Percentiles rank a stretch among this genome's conserved stretches.
Evolutionary conservation across 2,888 invertebrate species (phyloP).

Genomic region (Acleris cristana): DNA sequence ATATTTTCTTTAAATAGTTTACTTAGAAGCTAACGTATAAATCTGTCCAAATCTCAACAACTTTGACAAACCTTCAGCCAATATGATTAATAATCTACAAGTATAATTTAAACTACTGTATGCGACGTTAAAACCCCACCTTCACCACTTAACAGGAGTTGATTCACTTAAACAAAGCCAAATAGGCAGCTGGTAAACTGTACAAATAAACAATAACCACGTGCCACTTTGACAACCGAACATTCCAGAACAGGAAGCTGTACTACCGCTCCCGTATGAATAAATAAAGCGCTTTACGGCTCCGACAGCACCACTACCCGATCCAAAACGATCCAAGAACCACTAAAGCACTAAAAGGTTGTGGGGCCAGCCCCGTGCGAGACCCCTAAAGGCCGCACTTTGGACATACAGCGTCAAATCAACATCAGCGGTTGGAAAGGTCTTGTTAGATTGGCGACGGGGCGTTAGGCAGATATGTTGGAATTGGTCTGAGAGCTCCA

Average conservation of each 20-base stretch:
- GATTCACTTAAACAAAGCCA: no score
- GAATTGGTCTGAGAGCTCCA: constrained; percentile 52
- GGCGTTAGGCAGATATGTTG: constrained; percentile 47
- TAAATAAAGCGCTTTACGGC: constrained; percentile 34
- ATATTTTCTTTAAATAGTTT: no score
- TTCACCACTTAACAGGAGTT: no score
- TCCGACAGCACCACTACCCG: constrained; percentile 26
- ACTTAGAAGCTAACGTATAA: no score
- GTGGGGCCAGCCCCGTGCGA: constrained; percentile 18
- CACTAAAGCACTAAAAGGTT: constrained; percentile 36
- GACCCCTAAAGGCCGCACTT: constrained; percentile 27
- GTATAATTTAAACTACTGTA: no score
- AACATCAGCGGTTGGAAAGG: constrained; percentile 22
- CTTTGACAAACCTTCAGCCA: no score
- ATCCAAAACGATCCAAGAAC: constrained; percentile 32
- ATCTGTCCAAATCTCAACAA: no score
- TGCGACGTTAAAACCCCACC: no score
- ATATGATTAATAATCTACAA: no score
- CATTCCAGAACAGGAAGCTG: constrained; percentile 5
- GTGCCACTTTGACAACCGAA: constrained; percentile 22
- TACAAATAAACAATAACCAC: neutral
- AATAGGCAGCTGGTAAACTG: no score
- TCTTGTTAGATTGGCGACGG: constrained; percentile 44
- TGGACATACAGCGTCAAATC: constrained; percentile 6
- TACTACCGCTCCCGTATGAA: constrained; percentile 28